Conservation (phyloP, 1,140 invertebrate species). For the Nasonia vitripennis region DNA sequence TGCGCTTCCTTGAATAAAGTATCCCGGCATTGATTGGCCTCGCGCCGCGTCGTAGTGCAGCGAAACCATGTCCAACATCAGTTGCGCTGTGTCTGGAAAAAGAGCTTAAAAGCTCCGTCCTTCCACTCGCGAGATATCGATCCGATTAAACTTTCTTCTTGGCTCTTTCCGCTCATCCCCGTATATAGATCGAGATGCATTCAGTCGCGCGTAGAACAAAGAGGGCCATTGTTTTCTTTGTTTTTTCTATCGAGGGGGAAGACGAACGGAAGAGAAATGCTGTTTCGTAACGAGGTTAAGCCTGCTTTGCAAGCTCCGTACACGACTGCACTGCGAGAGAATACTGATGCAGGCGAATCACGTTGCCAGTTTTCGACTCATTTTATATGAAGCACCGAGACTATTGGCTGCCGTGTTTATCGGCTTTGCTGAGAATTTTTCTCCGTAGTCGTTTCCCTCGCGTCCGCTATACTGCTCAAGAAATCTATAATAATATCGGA, state of each 20-base stretch:
- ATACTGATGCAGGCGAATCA: background rate
- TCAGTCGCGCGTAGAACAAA: background rate
- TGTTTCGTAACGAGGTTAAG: background rate
- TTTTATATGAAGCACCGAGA: background rate
- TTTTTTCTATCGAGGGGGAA: background rate
- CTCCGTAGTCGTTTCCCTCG: background rate
- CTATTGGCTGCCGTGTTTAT: background rate
- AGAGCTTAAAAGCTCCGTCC: background rate
- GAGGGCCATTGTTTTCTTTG: background rate
- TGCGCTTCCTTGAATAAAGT: background rate
- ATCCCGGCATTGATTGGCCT: background rate
- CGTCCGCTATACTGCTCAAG: background rate
- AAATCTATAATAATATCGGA: background rate
- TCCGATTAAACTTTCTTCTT: background rate
- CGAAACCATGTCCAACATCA: too few species aligned
- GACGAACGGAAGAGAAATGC: background rate
- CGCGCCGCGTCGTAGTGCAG: background rate
- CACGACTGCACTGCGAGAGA: background rate
- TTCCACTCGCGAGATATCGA: background rate
- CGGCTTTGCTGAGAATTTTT: background rate
- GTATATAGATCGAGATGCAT: too few species aligned
- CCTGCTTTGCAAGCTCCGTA: background rate
- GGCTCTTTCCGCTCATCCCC: background rate
- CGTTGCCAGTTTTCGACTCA: background rate
- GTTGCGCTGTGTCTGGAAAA: background rate